Conservation (phyloP, 1,140 invertebrate genomes). For the Meloidogyne chitwoodi region DNA sequence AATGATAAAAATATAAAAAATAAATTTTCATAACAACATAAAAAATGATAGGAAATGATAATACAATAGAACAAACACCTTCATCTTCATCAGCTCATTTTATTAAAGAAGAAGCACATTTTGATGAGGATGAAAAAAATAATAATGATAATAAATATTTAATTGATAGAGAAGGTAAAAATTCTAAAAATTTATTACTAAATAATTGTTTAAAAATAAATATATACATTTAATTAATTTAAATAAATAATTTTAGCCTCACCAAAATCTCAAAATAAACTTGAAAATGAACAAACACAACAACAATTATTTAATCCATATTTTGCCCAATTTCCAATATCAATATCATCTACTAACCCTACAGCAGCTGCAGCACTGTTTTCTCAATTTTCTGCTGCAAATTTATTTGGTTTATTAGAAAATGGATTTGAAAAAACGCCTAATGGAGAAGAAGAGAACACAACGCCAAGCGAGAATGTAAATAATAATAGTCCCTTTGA, state of each 20-base stretch:
- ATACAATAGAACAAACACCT: not conserved
- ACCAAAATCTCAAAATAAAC: not conserved
- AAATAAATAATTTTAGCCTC: not conserved
- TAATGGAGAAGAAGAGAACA: not conserved
- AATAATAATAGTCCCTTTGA: not conserved
- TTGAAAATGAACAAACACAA: not conserved
- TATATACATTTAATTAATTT: too few species aligned
- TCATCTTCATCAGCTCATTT: not conserved
- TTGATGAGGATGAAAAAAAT: not conserved
- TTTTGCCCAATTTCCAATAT: not conserved
- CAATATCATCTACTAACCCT: not conserved
- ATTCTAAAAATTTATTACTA: too few species aligned
- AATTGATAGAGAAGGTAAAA: not conserved
- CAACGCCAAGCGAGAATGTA: not conserved
- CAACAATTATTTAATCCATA: not conserved
- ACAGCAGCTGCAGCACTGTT: not conserved
- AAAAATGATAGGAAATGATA: not conserved
- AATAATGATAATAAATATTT: not conserved
- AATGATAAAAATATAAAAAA: too few species aligned
- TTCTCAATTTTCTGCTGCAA: conserved; percentile 1
- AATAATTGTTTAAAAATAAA: too few species aligned
- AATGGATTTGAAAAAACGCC: conserved; percentile 2
- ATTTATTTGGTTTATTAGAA: conserved; percentile 11
- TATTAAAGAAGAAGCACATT: not conserved
- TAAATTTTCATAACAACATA: too few species aligned